Evolutionary conservation across 2,888 invertebrate species (phyloP), one percentile per base, ranked within the genome.

Genomic region (Thereva unica): DNA sequence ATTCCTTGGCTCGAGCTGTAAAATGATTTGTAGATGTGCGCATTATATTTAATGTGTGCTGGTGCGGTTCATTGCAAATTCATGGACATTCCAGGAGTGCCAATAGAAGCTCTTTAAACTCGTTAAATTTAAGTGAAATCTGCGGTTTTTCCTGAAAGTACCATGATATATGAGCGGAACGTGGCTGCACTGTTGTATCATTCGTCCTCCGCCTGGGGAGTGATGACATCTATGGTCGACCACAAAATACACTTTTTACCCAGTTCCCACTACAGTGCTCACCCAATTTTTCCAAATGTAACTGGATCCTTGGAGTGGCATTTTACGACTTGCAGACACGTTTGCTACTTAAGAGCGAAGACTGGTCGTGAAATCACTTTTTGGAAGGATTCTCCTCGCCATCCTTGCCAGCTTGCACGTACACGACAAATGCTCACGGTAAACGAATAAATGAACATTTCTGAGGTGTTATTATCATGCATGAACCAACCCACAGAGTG

Each of bases 61-160:
- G 23, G 23, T 23, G 23, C 49, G 7, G 9, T 12, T 12, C 34
- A n/a, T 34, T 44, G 35, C 50, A 50, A 10, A 41, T 50, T 12
- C 38, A 61, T 40, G 38, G 7, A 5, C 49, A 12, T n/a, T 35
- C 10, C 44, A 9, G 8, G 4, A 9, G 1, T 50, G 61, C 42
- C 61, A 61, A 61, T 61, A 34, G 40, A 35, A 23, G 23, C 49
- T 50, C 40, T 40, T 61, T 61, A 49, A 61, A 50, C 49, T 50
- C 61, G 61, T 37, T 61, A 50, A 41, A 61, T 50, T 61, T 61
- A 61, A 61, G 61, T 61, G 61, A 61, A 61, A 61, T 50, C 61
- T 61, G 61, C 50, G 61, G 61, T 49, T 37, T 23, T 61, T 45
- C 50, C 34, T 50, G 61, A n/a, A 50, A 49, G 23, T 40, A n/a